These are phyloP conservation scores for Hylaeus anthracinus DNA, from an alignment of 1,140 invertebrate genomes.

Conservation along the genomic window DNA sequence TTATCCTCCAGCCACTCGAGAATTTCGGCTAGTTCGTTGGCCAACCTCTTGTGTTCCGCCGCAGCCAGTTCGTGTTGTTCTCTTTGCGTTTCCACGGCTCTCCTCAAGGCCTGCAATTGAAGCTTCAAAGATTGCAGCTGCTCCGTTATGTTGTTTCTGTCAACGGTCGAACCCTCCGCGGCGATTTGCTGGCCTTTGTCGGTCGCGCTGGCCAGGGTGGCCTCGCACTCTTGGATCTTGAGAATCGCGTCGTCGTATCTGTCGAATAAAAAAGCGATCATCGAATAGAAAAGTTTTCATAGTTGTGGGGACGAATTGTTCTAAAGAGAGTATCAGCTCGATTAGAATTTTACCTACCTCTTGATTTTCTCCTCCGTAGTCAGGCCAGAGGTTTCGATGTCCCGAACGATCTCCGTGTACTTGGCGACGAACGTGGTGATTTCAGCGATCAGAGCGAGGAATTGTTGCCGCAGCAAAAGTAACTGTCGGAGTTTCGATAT, in stretches of 20 bases:
- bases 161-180: constrained; percentile 91
- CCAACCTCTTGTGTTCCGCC: constrained; percentile 92
- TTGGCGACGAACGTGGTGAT: constrained; percentile 93
- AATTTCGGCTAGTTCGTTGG: constrained; percentile 89
- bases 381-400: constrained; percentile 89
- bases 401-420: constrained; percentile 91
- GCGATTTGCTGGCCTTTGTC: constrained; percentile 96
- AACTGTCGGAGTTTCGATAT: constrained; percentile 89
- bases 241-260: constrained; percentile 92
- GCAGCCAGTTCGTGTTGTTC: constrained; percentile 93
- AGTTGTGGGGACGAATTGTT: not conserved
- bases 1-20: constrained; percentile 92
- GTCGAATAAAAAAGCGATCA: not conserved
- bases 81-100: constrained; percentile 91
- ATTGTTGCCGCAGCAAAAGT: constrained; percentile 91
- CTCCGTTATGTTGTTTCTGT: constrained; percentile 93
- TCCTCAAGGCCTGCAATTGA: constrained; percentile 88
- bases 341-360: constrained; percentile 44
- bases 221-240: constrained; percentile 94
- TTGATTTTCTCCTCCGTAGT: constrained; percentile 93
- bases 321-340: not conserved
- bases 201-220: constrained; percentile 90
- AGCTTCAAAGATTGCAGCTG: constrained; percentile 93
- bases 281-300: not conserved
- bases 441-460: constrained; percentile 91